A percentile compares a stretch with the other conserved stretches of the same genome.
Evolutionary conservation across 2,888 invertebrate species (phyloP).

Genomic region (Synanthedon myopaeformis): DNA sequence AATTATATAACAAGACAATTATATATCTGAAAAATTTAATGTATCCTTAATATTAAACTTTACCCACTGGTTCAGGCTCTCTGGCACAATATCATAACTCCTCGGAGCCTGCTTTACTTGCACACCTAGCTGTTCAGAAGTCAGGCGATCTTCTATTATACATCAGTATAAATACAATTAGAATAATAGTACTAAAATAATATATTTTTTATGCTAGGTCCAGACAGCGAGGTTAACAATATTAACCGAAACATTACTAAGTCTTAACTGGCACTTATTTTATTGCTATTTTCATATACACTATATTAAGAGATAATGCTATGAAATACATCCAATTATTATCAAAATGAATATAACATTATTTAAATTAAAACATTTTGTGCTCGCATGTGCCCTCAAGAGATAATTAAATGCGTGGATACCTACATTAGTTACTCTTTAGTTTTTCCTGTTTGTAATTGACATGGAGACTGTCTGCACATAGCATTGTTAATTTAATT

Average conservation of each 20-base stretch:
- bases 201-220: constrained; percentile 37
- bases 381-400: constrained; percentile 16
- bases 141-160: constrained; percentile 26
- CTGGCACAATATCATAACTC: constrained; percentile 43
- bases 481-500: constrained; percentile 34
- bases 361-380: constrained; percentile 4
- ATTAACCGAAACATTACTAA: background rate
- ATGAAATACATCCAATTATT: constrained; percentile 4
- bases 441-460: constrained; percentile 44
- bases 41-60: constrained; percentile 66
- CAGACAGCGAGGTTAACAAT: constrained; percentile 30
- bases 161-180: constrained; percentile 25
- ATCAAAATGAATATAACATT: background rate
- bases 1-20: constrained; percentile 71
- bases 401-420: constrained; percentile 21
- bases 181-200: constrained; percentile 38
- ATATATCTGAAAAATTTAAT: constrained; percentile 71
- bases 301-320: background rate
- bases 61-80: constrained; percentile 63
- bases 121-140: constrained; percentile 49
- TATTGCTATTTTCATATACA: constrained; percentile 10
- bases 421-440: background rate
- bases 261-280: constrained; percentile 11
- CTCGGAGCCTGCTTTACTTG: constrained; percentile 33
- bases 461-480: constrained; percentile 42